These are phyloP conservation scores for Drosophila anomelani DNA, from an alignment of 2,888 invertebrate species.

Conservation along the genomic window DNA sequence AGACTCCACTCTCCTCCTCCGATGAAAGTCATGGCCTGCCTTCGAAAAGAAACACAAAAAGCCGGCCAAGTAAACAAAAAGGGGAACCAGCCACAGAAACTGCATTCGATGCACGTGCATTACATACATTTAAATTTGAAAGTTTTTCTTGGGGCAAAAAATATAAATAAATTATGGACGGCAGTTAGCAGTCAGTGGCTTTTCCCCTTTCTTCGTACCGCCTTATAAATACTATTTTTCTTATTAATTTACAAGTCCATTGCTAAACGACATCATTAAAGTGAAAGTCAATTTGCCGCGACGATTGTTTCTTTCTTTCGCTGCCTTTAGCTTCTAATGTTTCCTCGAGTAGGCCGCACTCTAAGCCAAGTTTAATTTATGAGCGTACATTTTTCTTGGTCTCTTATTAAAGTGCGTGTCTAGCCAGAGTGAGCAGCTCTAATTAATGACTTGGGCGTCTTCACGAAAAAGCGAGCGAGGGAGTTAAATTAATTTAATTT, in stretches of 20 bases:
- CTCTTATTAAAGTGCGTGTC: slow-evolving; percentile 38
- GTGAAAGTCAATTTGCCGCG: slow-evolving; percentile 73
- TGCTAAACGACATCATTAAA: slow-evolving; percentile 72
- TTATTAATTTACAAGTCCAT: slow-evolving; percentile 70
- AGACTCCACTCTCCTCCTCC: slow-evolving; percentile 26
- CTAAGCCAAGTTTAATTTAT: slow-evolving; percentile 52
- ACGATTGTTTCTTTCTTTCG: slow-evolving; percentile 29
- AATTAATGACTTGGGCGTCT: slow-evolving; percentile 57
- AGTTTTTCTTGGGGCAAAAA: slow-evolving; percentile 56
- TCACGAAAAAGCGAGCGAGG: slow-evolving; percentile 24
- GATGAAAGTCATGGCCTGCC: slow-evolving; percentile 66
- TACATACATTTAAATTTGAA: slow-evolving; percentile 63
- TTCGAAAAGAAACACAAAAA: slow-evolving; percentile 23
- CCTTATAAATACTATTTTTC: slow-evolving; percentile 35
- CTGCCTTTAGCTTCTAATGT: slow-evolving; percentile 40
- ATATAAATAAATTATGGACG: slow-evolving; percentile 28
- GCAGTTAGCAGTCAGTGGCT: slow-evolving; percentile 29
- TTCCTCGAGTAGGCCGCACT: slow-evolving; percentile 14
- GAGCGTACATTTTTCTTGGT: slow-evolving; percentile 59
- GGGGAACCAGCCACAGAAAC: slow-evolving; percentile 14
- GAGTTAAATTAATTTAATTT: slow-evolving; percentile 64
- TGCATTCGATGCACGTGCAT: slow-evolving; percentile 53
- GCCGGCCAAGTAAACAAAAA: slow-evolving; percentile 19
- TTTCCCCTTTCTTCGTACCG: slow-evolving; percentile 25
- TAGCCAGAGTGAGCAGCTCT: slow-evolving; percentile 47